Evolutionary conservation across 2,797 vertebrate genomes (phyloP), one percentile per base, ranked within the genome.

Genomic region (Tragelaphus eurycerus): DNA sequence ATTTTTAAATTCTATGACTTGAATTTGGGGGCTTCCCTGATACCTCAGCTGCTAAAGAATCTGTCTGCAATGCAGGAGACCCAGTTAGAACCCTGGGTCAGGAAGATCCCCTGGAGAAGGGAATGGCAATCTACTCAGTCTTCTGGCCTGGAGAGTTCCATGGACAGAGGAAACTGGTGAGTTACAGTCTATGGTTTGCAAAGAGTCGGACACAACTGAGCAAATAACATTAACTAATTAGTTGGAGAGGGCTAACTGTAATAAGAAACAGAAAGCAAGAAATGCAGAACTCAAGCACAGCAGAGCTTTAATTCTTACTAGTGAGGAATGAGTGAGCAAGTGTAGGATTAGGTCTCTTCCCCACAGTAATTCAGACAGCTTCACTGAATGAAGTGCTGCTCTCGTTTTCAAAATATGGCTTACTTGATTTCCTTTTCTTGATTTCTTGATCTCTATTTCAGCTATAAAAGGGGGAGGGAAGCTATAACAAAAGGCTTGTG

Each of bases 171-270:
- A 71, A 71, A 19, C 34, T 71, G 67, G 67, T 71, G 34, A 71
- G 34, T 38, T 71, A 71, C 3, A 38, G 11, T 38, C 34, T 23
- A 71, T 38, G 67, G 34, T 34, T 38, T 71, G 67, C 67, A 71
- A 38, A 38, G 67, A 71, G 67, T 23, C 0, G 0, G 19, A 71
- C 34, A 38, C 0, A 1, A 38, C 11, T 23, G 10, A 23, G 21
- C 0, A 0, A 71, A 38, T 23, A 71, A 71, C 64, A 71, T 71
- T 38, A 71, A 71, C n/a, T 71, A 71, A 12, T 71, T 71, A 38
- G 64, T 12, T 38, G n/a, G 64, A 38, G 10, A 71, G 64, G 64
- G 19, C 19, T 71, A 38, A 38, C 5, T 81, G 55, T 54, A 90
- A 43, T 31, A 60, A 88, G 5, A 48, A 71, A 25, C 14, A 86